A percentile compares a stretch with the other conserved stretches of the same genome.
Conservation (phyloP, 2,797 vertebrate genomes). For the Podarcis siculus region DNA sequence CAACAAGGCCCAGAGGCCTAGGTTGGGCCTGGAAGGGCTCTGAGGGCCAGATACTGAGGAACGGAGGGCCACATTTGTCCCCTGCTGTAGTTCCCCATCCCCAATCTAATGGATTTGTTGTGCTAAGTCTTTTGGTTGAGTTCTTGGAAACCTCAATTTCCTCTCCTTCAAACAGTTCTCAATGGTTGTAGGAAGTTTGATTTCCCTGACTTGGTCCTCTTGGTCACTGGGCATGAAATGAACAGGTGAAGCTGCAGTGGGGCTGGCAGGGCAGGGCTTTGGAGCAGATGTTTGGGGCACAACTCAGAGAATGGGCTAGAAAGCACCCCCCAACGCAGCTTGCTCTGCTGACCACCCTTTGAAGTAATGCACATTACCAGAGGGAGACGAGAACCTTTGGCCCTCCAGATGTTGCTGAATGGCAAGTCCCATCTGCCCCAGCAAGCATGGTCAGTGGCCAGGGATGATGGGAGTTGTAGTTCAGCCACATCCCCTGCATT, state of each 20-base stretch:
- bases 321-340: neutral
- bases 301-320: neutral
- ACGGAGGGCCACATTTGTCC: too few species aligned
- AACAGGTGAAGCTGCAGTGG: neutral
- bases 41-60: too few species aligned
- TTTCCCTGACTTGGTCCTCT: neutral
- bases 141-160: neutral
- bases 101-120: neutral
- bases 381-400: too few species aligned
- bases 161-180: neutral
- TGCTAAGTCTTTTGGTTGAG: neutral
- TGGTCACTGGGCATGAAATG: neutral
- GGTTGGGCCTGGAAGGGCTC: too few species aligned
- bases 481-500: too few species aligned
- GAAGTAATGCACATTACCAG: neutral
- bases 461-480: too few species aligned
- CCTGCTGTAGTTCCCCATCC: neutral
- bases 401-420: too few species aligned
- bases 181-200: neutral
- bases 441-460: too few species aligned
- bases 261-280: neutral
- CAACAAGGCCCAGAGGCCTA: too few species aligned
- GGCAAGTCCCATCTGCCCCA: too few species aligned
- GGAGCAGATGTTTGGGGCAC: neutral
- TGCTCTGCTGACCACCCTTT: neutral